Conservation (phyloP, 2,888 invertebrate species). For the Drosophila peninsularis region DNA sequence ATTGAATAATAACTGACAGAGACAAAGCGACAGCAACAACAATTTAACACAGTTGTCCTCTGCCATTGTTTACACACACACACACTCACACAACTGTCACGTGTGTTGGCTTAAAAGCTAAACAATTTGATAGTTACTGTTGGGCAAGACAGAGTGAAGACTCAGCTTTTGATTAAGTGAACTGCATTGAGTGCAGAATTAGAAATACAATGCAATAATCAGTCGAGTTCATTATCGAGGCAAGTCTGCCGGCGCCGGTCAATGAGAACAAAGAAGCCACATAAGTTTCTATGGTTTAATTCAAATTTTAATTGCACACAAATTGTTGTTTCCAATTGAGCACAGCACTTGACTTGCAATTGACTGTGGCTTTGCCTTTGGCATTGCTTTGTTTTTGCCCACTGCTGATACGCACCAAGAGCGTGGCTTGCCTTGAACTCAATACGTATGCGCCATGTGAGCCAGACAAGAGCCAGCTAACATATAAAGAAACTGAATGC, state of each 20-base stretch:
- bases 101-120: conserved; percentile 2
- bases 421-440: conserved; percentile 70
- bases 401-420: conserved; percentile 28
- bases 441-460: conserved; percentile 73
- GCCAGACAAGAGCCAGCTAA: conserved; percentile 6
- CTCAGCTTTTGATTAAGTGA: conserved; percentile 21
- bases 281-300: conserved; percentile 51
- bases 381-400: conserved; percentile 18
- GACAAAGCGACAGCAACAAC: conserved; percentile 33
- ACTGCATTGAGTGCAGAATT: conserved; percentile 21
- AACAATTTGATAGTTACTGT: conserved; percentile 21
- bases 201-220: conserved; percentile 2
- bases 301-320: conserved; percentile 61
- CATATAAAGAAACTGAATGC: conserved; percentile 9
- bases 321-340: conserved; percentile 58
- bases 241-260: not conserved
- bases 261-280: conserved; percentile 1
- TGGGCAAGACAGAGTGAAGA: conserved; percentile 11
- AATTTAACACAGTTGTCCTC: conserved; percentile 18
- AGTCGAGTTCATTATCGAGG: conserved; percentile 24
- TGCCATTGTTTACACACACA: conserved; percentile 25
- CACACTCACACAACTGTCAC: conserved; percentile 3
- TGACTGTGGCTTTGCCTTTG: conserved; percentile 10
- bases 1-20: conserved; percentile 81
- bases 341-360: conserved; percentile 45